Conservation (phyloP, 2,113 vertebrate genomes). For the Colius striatus region DNA sequence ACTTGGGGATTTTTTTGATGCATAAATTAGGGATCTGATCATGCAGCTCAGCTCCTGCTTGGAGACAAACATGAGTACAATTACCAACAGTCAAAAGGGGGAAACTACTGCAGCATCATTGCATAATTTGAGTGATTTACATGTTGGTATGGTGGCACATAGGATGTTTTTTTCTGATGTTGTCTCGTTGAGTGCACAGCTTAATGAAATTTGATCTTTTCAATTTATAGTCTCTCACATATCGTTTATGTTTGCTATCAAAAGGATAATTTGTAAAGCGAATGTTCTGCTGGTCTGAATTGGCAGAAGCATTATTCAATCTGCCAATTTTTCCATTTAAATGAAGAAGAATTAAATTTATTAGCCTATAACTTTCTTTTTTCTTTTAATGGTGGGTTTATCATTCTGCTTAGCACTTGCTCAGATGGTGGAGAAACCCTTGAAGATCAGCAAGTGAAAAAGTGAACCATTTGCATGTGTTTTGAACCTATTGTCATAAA, state of each 20-base stretch:
- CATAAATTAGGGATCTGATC: background rate
- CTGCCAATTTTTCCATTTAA: conserved; percentile 49
- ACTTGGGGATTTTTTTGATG: background rate
- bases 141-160: background rate
- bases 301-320: conserved; percentile 57
- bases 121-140: background rate
- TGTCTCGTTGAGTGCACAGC: background rate
- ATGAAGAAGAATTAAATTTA: conserved; percentile 56
- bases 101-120: background rate
- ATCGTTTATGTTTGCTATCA: conserved; percentile 30
- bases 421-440: background rate
- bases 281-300: conserved; percentile 43
- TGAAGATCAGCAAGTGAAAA: background rate
- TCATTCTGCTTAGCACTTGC: background rate
- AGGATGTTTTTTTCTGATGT: background rate
- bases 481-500: background rate
- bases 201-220: conserved; percentile 36
- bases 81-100: background rate
- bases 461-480: background rate
- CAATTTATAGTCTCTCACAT: conserved; percentile 37
- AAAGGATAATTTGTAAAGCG: conserved; percentile 49
- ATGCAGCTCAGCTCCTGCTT: background rate
- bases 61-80: background rate
- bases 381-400: conserved; percentile 12
- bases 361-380: conserved; percentile 28